Conservation (phyloP, 2,113 vertebrate species). For the Pseudois nayaur region DNA sequence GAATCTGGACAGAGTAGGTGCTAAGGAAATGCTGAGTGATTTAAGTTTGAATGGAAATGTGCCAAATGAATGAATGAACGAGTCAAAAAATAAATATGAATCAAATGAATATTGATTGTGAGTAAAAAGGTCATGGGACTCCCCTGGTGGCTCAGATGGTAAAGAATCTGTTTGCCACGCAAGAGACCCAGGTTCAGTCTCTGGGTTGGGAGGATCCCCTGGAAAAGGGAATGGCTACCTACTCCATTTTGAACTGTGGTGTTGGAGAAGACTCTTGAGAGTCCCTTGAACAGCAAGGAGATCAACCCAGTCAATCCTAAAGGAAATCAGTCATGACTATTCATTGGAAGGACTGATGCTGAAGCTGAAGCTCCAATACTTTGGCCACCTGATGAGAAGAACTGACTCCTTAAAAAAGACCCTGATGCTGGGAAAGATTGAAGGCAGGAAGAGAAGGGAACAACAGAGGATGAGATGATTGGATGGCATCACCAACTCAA, state of each 20-base stretch:
- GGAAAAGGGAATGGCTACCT: not conserved
- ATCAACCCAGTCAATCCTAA: not conserved
- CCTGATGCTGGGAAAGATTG: not conserved
- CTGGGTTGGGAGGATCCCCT: not conserved
- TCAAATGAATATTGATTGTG: not conserved
- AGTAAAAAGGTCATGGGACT: not conserved
- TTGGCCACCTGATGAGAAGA: not conserved
- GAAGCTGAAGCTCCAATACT: not conserved
- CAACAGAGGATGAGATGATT: not conserved
- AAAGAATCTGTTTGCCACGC: not conserved
- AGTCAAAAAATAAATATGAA: not conserved
- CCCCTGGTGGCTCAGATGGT: not conserved
- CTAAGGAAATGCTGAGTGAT: not conserved
- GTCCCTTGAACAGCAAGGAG: not conserved
- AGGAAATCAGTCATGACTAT: not conserved
- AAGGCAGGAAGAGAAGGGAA: not conserved
- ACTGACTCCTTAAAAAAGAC: not conserved
- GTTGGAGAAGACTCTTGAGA: not conserved
- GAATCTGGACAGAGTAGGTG: no score
- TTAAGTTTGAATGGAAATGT: not conserved
- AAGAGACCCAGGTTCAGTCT: not conserved
- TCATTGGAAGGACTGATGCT: not conserved
- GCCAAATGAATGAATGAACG: not conserved
- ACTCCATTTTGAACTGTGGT: not conserved
- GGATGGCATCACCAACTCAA: not conserved